These are phyloP conservation scores for Drosophila macrospina DNA, from an alignment of 2,888 invertebrate genomes.

Conservation along the genomic window DNA sequence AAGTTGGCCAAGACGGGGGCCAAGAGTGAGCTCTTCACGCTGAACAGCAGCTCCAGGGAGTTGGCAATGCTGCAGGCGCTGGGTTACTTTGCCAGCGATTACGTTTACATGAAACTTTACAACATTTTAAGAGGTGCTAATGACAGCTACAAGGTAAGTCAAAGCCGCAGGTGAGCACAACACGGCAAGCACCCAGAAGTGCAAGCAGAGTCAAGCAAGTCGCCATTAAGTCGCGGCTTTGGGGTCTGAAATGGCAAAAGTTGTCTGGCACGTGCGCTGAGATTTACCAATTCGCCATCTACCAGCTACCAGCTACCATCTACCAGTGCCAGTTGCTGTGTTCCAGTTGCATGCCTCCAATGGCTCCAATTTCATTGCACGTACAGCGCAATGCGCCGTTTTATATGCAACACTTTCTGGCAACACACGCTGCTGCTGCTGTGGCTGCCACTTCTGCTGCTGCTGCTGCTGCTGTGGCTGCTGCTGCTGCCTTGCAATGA, in stretches of 20 bases:
- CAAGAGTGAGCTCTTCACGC: conserved; percentile 81
- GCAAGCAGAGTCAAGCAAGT: conserved; percentile 8
- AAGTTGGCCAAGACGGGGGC: conserved; percentile 69
- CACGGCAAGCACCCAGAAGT: neutral
- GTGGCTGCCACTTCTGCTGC: too few species aligned
- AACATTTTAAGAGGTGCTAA: conserved; percentile 93
- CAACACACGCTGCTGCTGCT: too few species aligned
- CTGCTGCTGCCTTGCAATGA: conserved; percentile 57
- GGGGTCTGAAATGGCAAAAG: conserved; percentile 74
- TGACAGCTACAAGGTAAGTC: conserved; percentile 93
- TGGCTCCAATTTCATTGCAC: conserved; percentile 52
- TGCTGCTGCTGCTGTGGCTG: too few species aligned
- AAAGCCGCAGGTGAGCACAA: conserved; percentile 48
- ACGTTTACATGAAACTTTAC: conserved; percentile 94
- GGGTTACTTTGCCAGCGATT: conserved; percentile 89
- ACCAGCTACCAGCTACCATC: too few species aligned
- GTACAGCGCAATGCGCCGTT: conserved; percentile 72
- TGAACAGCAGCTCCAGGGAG: conserved; percentile 68
- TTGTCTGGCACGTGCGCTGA: conserved; percentile 74
- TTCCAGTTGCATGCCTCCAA: neutral
- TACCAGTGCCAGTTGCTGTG: too few species aligned
- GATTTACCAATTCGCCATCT: conserved; percentile 58
- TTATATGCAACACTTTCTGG: conserved; percentile 76
- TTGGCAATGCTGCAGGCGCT: conserved; percentile 78
- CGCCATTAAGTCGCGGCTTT: conserved; percentile 65